A percentile compares a stretch with the other conserved stretches of the same genome.
Conservation (phyloP, 2,113 vertebrate species). For the Mustelus asterias region DNA sequence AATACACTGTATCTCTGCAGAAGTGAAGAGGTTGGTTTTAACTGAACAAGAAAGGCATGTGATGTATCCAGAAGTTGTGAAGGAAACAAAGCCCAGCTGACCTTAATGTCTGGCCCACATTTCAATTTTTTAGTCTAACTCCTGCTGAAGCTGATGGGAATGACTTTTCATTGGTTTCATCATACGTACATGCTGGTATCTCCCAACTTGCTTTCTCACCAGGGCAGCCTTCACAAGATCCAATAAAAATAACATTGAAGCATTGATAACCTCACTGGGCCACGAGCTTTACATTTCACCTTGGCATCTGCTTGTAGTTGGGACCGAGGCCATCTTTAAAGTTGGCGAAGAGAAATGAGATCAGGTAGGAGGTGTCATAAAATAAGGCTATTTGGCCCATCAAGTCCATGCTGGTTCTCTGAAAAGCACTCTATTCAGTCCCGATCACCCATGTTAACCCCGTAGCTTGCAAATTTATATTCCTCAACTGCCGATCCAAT, state of each 20-base stretch:
- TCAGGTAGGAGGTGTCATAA: background rate
- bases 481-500: background rate
- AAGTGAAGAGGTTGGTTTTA: background rate
- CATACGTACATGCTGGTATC: background rate
- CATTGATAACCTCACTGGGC: background rate
- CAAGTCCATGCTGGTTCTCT: background rate
- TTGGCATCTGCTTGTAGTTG: background rate
- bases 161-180: background rate
- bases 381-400: too few relatives aligned
- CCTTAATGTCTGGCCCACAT: background rate
- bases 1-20: background rate
- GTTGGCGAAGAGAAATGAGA: background rate
- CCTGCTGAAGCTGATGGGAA: too few relatives aligned
- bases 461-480: background rate
- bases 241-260: background rate
- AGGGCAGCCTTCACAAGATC: background rate
- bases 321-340: background rate
- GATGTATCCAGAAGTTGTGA: background rate
- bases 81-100: background rate
- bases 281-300: background rate
- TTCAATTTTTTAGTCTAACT: too few relatives aligned
- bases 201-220: background rate
- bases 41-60: background rate
- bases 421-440: background rate
- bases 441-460: background rate